These are phyloP conservation scores for Toxotes jaculatrix DNA, from an alignment of 2,113 vertebrate genomes.

Conservation along the genomic window DNA sequence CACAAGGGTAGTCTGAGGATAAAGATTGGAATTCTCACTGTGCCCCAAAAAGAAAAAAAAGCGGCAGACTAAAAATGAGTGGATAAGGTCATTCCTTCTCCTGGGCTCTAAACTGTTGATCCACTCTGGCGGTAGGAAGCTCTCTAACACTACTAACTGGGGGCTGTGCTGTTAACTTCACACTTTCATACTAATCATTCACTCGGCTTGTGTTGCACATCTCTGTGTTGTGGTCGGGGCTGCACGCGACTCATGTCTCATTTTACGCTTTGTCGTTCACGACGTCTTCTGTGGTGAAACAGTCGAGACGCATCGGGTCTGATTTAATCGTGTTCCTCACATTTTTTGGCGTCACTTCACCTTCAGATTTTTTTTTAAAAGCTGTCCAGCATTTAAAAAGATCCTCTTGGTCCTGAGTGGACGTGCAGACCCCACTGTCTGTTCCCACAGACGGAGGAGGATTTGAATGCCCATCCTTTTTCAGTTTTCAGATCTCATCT, in stretches of 20 bases:
- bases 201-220: neutral
- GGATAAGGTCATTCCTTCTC: neutral
- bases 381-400: too few species aligned
- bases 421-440: too few species aligned
- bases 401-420: too few species aligned
- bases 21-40: neutral
- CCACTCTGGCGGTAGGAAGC: conserved; percentile 23
- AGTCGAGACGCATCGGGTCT: neutral
- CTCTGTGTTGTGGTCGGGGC: neutral
- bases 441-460: too few species aligned
- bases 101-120: neutral
- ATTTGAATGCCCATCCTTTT: neutral
- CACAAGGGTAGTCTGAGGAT: neutral
- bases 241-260: neutral
- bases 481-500: neutral
- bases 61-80: conserved; percentile 19
- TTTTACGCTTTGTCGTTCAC: neutral
- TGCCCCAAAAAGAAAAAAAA: conserved; percentile 16
- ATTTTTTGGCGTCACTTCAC: too few species aligned
- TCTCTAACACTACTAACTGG: conserved; percentile 56
- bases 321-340: neutral
- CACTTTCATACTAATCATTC: conserved; percentile 16
- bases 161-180: conserved; percentile 39
- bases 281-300: neutral
- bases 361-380: too few species aligned